Base-by-base conservation (phyloP, 1,140 invertebrate species). In the Wiebesia pumilae region DNA sequence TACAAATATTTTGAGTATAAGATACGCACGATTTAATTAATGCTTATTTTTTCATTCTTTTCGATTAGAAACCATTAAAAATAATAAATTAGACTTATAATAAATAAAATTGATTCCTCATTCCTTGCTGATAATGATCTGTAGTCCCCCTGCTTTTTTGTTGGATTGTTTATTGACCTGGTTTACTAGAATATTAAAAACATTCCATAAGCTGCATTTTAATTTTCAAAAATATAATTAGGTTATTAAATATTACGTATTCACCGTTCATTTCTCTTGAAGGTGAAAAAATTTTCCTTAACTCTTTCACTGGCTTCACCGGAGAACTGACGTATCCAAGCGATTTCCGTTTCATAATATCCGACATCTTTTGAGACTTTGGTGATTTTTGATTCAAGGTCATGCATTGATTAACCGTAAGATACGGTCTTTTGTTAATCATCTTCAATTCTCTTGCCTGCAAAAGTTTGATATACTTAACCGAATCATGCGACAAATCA, bases 201-300 rank as follows among this genome's bases (percentile, higher is more conserved):
- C 6, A 78, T 62, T 27, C 14, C 27, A 27, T 62, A 62, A 27
- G 16, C 35, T 69, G 12, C 21, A 27, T 69, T 69, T 69, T 69
- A 35, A 33, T 69, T 27, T 35, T 67, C 3, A 67, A 30, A 7
- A 69, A 4, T 35, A 19, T 35, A 69, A 14, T n/a, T 19, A 35
- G 35, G 9, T 10, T 67, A 67, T 69, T 2, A 69, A 69, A 69
- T 69, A 33, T 69, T 35, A 35, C 33, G 6, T 77, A 54, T 30
- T 54, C 1, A 78, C 77, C 77, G 14, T 78, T 78, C 6, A 54
- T 3, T 1, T 19, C 47, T 33, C 47, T 24, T 19, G 54, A 40
- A 4, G 81, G 43, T 27, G 69, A 83, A 73, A 83, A 83, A 43
- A 69, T 73, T 47, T 81, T 71, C 30, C 81, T 67, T 3, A 82